A percentile compares a stretch with the other conserved stretches of the same genome.
Conservation (phyloP, 2,113 vertebrate species). For the Syngnathus floridae region DNA sequence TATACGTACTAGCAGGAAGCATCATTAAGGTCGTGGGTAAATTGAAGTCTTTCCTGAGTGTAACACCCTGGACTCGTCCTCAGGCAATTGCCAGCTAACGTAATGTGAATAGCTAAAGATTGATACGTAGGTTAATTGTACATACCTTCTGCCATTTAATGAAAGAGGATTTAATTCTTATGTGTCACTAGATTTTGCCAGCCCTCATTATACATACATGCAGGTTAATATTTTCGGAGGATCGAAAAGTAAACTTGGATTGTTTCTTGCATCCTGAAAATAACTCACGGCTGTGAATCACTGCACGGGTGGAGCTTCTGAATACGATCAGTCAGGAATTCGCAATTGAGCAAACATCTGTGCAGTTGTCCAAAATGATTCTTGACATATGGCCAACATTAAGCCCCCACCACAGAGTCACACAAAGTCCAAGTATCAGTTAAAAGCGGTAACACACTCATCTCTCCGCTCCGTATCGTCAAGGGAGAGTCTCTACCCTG, state of each 20-base stretch:
- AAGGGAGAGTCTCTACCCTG: conserved; percentile 46
- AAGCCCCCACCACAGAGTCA: neutral
- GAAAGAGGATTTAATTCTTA: neutral
- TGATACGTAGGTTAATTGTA: neutral
- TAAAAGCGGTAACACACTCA: conserved; percentile 32
- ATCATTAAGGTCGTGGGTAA: too few species aligned
- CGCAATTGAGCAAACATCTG: neutral
- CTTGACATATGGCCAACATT: neutral
- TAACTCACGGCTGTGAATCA: neutral
- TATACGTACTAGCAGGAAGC: too few species aligned
- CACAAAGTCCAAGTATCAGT: conserved; percentile 22
- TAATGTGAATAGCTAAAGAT: too few species aligned
- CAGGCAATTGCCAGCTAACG: too few species aligned
- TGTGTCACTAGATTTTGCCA: too few species aligned
- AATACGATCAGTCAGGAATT: neutral
- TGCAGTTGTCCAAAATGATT: neutral
- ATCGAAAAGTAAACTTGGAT: too few species aligned
- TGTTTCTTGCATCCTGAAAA: too few species aligned
- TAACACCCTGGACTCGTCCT: too few species aligned
- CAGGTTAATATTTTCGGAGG: too few species aligned
- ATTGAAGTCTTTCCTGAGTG: too few species aligned
- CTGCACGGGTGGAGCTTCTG: neutral
- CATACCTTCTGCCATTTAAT: neutral
- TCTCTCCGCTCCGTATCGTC: conserved; percentile 40
- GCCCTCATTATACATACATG: too few species aligned